Base-by-base conservation (phyloP, 2,113 vertebrate species). In the Bucco capensis region DNA sequence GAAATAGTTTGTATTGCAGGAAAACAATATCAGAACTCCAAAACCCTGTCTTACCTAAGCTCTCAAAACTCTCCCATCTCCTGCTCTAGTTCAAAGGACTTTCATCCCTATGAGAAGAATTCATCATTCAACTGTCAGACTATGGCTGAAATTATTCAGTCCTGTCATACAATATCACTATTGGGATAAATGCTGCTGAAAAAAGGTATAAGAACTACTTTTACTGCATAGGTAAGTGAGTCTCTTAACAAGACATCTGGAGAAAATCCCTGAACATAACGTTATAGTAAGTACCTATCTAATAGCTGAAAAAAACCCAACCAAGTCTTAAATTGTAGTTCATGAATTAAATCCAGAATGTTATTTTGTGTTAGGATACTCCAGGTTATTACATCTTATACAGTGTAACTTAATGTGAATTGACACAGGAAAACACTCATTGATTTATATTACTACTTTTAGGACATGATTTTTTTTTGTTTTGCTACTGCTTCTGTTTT, bases 361-460 rank as follows among this genome's bases (percentile, higher is more conserved):
- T 96, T 92, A 83, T 67, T 40, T 96, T 95, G 74, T 58, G 70
- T 97, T 96, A 96, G 73, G 74, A 93, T 94, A 86, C 40, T 74
- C 77, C 66, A 24, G 72, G 92, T 96, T 77, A 92, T 94, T 81
- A 88, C 94, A 86, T 88, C 86, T 96, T 95, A 89, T 56, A 96
- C 70, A 81, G 54, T 86, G 83, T 94, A 92, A 89, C 72, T 91
- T 96, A 97, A 97, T 96, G 92, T 96, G 97, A 97, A 95, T 92
- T 96, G 97, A 97, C 96, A 97, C 70, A 92, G 87, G 96, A 94
- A 97, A 96, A 96, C 86, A 86, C 56, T 85, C 93, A 96, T 95
- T 89, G 96, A 98, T 97, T 96, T 96, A 94, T 96, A 86, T 87
- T 61, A 94, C 93, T 97, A 97, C 97, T 96, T 97, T 96, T 95